Evolutionary conservation across 2,888 invertebrate genomes (phyloP).

Genomic region (Apantesis nais): DNA sequence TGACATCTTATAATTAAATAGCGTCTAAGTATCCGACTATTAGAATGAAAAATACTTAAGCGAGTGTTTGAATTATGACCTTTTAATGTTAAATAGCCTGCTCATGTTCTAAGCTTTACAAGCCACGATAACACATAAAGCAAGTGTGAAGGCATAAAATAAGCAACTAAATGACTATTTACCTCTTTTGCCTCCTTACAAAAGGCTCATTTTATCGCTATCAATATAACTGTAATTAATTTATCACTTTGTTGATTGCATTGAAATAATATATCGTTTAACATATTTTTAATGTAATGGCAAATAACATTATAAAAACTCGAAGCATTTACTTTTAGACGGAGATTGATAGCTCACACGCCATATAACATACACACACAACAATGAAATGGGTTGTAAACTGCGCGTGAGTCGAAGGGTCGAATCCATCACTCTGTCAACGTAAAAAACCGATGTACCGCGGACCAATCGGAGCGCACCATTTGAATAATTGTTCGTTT

Average conservation of each 20-base stretch:
- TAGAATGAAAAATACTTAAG: not conserved
- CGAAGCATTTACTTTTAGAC: conserved; percentile 60
- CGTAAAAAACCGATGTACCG: conserved; percentile 72
- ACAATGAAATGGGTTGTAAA: conserved; percentile 59
- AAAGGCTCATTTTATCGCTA: conserved; percentile 42
- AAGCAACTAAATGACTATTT: conserved; percentile 39
- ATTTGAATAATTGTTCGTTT: conserved; percentile 84
- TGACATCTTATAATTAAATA: not conserved
- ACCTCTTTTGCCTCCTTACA: conserved; percentile 37
- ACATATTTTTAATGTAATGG: conserved; percentile 42
- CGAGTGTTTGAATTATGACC: conserved; percentile 12
- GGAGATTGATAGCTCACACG: conserved; percentile 55
- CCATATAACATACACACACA: conserved; percentile 61
- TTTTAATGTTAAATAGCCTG: conserved; percentile 17
- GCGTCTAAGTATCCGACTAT: not conserved
- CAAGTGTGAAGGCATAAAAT: conserved; percentile 40
- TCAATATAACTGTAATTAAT: conserved; percentile 44
- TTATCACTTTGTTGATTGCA: conserved; percentile 48
- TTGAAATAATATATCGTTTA: conserved; percentile 34
- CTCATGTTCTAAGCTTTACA: conserved; percentile 39
- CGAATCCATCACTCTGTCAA: conserved; percentile 82
- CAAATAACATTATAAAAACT: conserved; percentile 50
- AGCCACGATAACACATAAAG: conserved; percentile 42
- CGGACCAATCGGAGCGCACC: conserved; percentile 72
- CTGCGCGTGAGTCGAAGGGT: conserved; percentile 82